phyloP scores from a whole-genome alignment of 2,113 vertebrate genomes.

The Aspiorhynchus laticeps region DNA sequence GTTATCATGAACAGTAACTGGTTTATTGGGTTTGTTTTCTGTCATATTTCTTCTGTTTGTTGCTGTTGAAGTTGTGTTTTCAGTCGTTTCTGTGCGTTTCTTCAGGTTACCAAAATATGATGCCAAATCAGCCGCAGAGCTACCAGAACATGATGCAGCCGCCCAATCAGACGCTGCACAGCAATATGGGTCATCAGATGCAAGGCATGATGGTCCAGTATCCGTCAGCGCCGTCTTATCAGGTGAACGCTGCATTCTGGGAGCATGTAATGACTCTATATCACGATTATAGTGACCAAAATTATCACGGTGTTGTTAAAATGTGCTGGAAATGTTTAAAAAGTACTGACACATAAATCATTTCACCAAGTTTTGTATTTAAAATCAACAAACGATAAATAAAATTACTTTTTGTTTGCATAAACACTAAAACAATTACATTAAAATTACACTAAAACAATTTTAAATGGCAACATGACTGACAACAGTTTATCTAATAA shows the following conservation, averaged over 20 bases:
- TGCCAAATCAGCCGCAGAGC: constrained; percentile 86
- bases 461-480: no score
- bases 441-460: no score
- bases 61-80: neutral
- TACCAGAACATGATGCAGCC: constrained; percentile 86
- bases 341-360: no score
- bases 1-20: neutral
- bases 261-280: neutral
- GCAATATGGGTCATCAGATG: constrained; percentile 66
- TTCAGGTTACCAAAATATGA: constrained; percentile 85
- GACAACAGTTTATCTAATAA: no score
- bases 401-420: no score
- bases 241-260: constrained; percentile 70
- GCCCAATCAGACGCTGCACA: constrained; percentile 65
- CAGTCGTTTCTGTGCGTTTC: neutral
- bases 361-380: no score
- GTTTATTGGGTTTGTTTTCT: neutral
- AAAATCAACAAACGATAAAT: no score
- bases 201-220: constrained; percentile 84
- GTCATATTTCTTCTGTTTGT: neutral
- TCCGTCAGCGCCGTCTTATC: constrained; percentile 85
- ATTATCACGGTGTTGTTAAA: no score
- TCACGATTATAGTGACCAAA: no score
- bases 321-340: no score
- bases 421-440: no score